These are phyloP conservation scores for Phocoena phocoena DNA, from an alignment of 2,113 vertebrate genomes.

Conservation along the genomic window DNA sequence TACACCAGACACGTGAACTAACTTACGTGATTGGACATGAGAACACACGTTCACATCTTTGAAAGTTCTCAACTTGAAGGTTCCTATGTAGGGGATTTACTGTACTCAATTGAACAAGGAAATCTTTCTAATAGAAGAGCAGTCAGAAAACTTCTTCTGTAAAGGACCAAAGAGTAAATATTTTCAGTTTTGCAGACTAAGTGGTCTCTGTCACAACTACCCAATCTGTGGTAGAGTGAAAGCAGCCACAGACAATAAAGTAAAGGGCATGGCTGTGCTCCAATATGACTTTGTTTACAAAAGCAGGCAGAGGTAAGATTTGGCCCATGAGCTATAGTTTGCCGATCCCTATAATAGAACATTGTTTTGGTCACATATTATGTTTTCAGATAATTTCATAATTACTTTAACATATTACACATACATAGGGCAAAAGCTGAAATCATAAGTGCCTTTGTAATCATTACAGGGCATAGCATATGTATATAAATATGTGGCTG, in stretches of 20 bases:
- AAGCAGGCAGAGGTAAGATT: neutral
- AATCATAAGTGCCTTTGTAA: neutral
- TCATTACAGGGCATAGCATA: neutral
- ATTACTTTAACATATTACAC: neutral
- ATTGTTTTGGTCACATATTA: neutral
- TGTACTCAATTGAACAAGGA: neutral
- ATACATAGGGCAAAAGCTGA: neutral
- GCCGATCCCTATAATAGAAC: neutral
- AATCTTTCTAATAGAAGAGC: neutral
- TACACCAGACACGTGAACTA: too few species aligned
- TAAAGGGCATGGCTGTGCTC: neutral
- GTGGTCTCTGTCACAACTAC: neutral
- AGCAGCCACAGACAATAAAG: neutral
- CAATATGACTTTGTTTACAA: neutral
- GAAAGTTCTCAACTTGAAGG: too few species aligned
- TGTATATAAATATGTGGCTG: neutral
- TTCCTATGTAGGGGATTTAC: too few species aligned
- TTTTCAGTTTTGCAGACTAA: neutral
- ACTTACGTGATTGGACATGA: too few species aligned
- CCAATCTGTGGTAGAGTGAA: neutral
- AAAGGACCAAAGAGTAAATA: neutral
- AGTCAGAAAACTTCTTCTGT: neutral
- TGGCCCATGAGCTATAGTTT: neutral
- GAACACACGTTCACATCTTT: too few species aligned
- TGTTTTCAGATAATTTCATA: constrained; percentile 13